Conservation (phyloP, 2,888 invertebrate species). For the Cryptops parisi region DNA sequence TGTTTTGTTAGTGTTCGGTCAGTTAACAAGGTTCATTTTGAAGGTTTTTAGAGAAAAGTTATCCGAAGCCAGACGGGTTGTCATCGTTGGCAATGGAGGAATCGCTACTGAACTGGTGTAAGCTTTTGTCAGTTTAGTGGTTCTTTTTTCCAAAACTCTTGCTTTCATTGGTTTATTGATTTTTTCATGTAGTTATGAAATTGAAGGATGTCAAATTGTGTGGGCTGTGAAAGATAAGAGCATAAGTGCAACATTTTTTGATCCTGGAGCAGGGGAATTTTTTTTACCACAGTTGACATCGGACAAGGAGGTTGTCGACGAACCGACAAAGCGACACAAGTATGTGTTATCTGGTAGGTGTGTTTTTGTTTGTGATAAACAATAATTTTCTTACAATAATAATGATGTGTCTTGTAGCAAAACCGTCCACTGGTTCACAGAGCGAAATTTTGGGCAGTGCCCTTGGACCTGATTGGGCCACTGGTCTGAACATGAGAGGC, state of each 20-base stretch:
- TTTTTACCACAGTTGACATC: slow-evolving; percentile 41
- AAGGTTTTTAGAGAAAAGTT: slow-evolving; percentile 56
- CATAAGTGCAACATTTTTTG: slow-evolving; percentile 86
- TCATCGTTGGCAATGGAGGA: slow-evolving; percentile 93
- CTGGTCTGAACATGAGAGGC: slow-evolving; percentile 46
- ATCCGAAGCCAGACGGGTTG: slow-evolving; percentile 49
- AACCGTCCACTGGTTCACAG: no score
- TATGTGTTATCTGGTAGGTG: slow-evolving; percentile 35
- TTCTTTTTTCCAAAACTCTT: neutral
- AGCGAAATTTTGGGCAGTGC: slow-evolving; percentile 62
- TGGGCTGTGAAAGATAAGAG: slow-evolving; percentile 91
- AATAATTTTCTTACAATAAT: no score
- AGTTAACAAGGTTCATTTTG: neutral
- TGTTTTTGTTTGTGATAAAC: neutral
- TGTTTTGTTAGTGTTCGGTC: neutral
- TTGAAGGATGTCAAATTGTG: slow-evolving; percentile 64
- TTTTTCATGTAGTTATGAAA: slow-evolving; percentile 46
- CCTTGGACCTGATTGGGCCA: slow-evolving; percentile 93
- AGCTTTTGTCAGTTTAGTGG: no score
- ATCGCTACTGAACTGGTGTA: slow-evolving; percentile 91
- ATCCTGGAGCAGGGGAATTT: slow-evolving; percentile 90
- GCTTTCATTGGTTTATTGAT: neutral
- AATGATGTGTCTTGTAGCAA: no score
- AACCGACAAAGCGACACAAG: slow-evolving; percentile 43
- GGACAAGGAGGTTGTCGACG: slow-evolving; percentile 21